Evolutionary conservation across 2,888 invertebrate genomes (phyloP).

Genomic region (Drosophila flavopinicola): DNA sequence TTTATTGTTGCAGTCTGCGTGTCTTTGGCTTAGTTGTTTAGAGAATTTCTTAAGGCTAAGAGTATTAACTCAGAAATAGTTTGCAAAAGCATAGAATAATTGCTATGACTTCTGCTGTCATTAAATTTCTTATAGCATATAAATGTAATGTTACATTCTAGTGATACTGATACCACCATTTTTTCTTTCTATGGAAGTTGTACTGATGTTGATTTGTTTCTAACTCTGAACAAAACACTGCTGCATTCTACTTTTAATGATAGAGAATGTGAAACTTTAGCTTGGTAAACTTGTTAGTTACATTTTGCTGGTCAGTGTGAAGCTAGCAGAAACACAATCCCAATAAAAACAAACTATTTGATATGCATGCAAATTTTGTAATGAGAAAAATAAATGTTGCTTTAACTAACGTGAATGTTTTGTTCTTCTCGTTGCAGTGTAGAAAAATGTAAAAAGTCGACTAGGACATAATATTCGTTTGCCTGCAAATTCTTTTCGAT

Average conservation of each 20-base stretch:
- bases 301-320: not conserved
- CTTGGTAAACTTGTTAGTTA: not conserved
- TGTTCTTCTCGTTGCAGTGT: conserved; percentile 74
- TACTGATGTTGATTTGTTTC: not conserved
- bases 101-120: too few relatives aligned
- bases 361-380: not conserved
- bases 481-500: conserved; percentile 75
- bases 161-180: too few relatives aligned
- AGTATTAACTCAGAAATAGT: too few relatives aligned
- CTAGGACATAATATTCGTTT: conserved; percentile 78
- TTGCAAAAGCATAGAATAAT: too few relatives aligned
- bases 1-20: too few relatives aligned
- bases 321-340: not conserved
- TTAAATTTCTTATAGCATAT: too few relatives aligned
- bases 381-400: not conserved
- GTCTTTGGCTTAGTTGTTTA: too few relatives aligned
- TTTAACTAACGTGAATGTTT: conserved; percentile 7
- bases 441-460: conserved; percentile 82
- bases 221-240: not conserved
- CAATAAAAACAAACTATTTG: not conserved
- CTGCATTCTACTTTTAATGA: not conserved
- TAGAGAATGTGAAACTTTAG: not conserved
- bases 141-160: too few relatives aligned
- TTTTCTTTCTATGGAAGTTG: too few relatives aligned
- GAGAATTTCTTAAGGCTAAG: too few relatives aligned